These are phyloP conservation scores for Dynastes maya DNA, from an alignment of 2,888 invertebrate genomes.

Conservation along the genomic window DNA sequence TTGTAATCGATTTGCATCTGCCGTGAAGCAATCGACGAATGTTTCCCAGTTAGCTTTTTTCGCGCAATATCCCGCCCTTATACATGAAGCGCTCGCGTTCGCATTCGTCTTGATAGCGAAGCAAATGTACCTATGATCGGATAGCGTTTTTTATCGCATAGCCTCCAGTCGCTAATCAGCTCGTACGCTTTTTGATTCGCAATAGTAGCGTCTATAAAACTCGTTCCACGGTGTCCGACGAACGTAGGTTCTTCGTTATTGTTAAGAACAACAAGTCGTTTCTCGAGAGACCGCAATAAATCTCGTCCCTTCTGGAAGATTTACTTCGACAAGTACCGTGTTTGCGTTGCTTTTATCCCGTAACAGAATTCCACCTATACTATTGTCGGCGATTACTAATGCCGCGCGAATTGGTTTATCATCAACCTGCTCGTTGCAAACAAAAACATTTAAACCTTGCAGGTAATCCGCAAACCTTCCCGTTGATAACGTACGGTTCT, in stretches of 20 bases:
- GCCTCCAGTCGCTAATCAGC: neutral
- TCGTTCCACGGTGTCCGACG: neutral
- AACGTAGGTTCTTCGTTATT: slow-evolving; percentile 20
- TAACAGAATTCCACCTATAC: neutral
- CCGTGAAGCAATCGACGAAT: no score
- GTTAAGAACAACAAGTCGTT: neutral
- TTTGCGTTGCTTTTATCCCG: neutral
- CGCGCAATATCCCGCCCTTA: neutral
- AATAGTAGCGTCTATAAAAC: slow-evolving; percentile 26
- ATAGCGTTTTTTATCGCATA: slow-evolving; percentile 4
- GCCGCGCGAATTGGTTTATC: neutral
- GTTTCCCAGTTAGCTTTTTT: no score
- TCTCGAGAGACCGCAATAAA: neutral
- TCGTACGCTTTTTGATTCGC: no score
- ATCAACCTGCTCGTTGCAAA: no score
- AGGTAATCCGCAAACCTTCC: neutral
- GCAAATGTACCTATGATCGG: neutral
- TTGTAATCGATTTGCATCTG: neutral
- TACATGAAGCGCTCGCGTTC: no score
- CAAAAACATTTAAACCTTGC: neutral
- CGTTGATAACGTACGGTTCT: neutral
- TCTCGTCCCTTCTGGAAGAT: neutral
- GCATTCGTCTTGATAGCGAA: no score
- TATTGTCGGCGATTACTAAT: neutral
- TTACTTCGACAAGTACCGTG: neutral